phyloP scores from a whole-genome alignment of 92 coral and sea anemone species.

The Porites evermanni region DNA sequence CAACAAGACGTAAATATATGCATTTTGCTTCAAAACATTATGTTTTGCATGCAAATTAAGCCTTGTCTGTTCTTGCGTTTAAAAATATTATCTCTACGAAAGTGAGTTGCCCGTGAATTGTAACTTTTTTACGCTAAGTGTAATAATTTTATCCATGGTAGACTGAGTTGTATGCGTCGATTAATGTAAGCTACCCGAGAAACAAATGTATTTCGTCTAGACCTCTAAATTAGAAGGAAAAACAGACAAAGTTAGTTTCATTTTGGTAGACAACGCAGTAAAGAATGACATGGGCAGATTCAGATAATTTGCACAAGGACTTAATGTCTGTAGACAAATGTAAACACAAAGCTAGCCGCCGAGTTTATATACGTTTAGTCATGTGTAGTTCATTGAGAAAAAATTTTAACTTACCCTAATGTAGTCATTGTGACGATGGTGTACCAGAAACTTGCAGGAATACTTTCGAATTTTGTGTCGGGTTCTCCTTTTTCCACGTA shows the following conservation, averaged over 20 bases:
- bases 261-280: background rate
- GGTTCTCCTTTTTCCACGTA: slow-evolving; percentile 90
- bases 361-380: background rate
- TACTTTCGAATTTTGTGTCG: slow-evolving; percentile 90
- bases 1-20: slow-evolving; percentile 12
- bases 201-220: background rate
- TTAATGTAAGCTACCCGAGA: background rate
- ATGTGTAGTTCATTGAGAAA: slow-evolving; percentile 4
- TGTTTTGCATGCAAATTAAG: slow-evolving; percentile 35
- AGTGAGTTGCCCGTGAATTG: background rate
- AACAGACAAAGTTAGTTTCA: background rate
- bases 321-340: slow-evolving; percentile 52
- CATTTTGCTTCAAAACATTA: slow-evolving; percentile 19
- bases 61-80: background rate
- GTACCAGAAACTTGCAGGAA: slow-evolving; percentile 99
- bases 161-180: no score
- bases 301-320: slow-evolving; percentile 61
- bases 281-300: slow-evolving; percentile 42
- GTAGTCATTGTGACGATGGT: slow-evolving; percentile 99
- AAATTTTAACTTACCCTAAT: slow-evolving; percentile 85
- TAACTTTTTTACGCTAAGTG: background rate
- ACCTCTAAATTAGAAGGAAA: background rate
- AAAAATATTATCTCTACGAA: background rate
- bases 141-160: background rate
- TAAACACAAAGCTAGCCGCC: slow-evolving; percentile 17